These are phyloP conservation scores for Pelosia muscerda DNA, from an alignment of 2,888 invertebrate genomes.

Conservation along the genomic window DNA sequence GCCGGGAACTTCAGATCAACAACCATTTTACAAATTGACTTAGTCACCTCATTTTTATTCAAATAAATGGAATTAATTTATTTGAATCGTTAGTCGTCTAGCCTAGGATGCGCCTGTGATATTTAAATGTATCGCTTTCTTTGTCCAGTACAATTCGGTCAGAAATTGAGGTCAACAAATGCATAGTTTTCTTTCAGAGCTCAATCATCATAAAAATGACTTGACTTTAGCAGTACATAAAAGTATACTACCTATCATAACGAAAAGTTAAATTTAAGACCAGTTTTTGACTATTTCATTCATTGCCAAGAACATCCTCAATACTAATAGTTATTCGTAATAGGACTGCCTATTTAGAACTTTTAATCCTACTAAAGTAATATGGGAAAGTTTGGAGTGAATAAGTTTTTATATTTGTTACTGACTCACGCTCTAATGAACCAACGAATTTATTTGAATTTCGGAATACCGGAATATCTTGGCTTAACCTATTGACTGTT, in stretches of 20 bases:
- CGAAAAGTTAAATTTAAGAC: too few relatives aligned
- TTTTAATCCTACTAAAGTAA: background rate
- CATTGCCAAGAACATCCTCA: too few relatives aligned
- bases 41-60: slow-evolving; percentile 15
- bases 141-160: background rate
- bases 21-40: background rate
- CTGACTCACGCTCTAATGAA: background rate
- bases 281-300: too few relatives aligned
- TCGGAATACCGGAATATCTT: background rate
- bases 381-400: slow-evolving; percentile 1
- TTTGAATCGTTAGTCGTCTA: background rate
- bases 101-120: background rate
- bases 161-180: background rate
- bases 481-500: background rate
- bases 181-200: background rate
- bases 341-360: background rate
- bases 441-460: background rate
- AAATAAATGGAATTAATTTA: slow-evolving; percentile 23
- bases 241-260: too few relatives aligned
- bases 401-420: slow-evolving; percentile 2
- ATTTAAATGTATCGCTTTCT: background rate
- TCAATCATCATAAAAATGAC: background rate
- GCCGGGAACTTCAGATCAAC: background rate
- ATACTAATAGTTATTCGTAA: background rate
- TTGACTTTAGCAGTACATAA: too few relatives aligned